Conservation (phyloP, 2,113 vertebrate species). For the Cynoglossus semilaevis region DNA sequence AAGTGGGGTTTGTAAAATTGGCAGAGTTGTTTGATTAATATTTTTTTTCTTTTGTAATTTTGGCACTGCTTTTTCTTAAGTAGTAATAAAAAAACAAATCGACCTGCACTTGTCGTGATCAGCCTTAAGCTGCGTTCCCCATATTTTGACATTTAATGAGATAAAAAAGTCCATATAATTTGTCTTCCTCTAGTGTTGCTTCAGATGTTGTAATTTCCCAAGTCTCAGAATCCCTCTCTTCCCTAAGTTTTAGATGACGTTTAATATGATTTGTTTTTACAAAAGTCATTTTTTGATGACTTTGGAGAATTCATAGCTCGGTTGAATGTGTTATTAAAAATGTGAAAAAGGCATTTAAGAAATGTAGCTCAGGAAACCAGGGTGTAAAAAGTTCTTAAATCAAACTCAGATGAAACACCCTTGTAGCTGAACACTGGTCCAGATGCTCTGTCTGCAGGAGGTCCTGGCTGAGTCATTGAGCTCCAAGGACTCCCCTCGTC, state of each 20-base stretch:
- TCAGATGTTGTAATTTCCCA: slow-evolving; percentile 6
- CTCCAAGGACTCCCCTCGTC: slow-evolving; percentile 50
- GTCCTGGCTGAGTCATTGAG: slow-evolving; percentile 58
- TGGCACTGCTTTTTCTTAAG: too few species aligned
- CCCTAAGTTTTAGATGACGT: background rate
- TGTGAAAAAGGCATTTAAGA: background rate
- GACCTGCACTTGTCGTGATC: too few species aligned
- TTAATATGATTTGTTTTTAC: background rate
- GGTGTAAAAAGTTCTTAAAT: slow-evolving; percentile 41
- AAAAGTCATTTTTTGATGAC: too few species aligned
- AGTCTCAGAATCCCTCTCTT: slow-evolving; percentile 4
- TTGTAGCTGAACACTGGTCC: slow-evolving; percentile 48
- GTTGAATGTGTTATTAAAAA: slow-evolving; percentile 24
- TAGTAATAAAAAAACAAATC: too few species aligned
- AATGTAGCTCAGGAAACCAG: slow-evolving; percentile 30
- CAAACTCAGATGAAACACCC: slow-evolving; percentile 49
- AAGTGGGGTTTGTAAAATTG: too few species aligned
- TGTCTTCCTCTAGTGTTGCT: slow-evolving; percentile 14
- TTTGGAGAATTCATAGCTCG: too few species aligned
- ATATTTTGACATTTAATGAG: background rate
- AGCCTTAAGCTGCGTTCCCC: background rate
- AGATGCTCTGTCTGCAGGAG: slow-evolving; percentile 69
- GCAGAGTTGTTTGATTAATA: too few species aligned
- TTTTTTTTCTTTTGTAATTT: too few species aligned
- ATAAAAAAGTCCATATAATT: background rate